Conservation (phyloP, 2,888 invertebrate genomes). For the Antheraea assamensis region DNA sequence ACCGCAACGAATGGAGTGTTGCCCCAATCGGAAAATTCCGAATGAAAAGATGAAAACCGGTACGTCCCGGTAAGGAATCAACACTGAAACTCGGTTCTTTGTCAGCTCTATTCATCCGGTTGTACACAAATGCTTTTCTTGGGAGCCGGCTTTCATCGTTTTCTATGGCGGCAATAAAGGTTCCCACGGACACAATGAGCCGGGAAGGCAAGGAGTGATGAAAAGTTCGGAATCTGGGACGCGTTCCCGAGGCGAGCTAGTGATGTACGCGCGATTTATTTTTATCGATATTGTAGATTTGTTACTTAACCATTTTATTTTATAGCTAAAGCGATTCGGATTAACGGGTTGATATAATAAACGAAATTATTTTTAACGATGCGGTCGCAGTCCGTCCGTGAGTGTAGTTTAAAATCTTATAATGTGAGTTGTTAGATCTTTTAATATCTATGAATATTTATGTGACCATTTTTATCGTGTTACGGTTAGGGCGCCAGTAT, state of each 20-base stretch:
- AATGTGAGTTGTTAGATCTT: slow-evolving; percentile 1
- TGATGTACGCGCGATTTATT: slow-evolving; percentile 44
- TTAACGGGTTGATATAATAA: slow-evolving; percentile 10
- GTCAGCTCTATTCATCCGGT: slow-evolving; percentile 67
- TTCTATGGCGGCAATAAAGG: slow-evolving; percentile 81
- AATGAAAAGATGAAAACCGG: slow-evolving; percentile 65
- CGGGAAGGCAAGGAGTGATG: slow-evolving; percentile 75
- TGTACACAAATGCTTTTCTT: slow-evolving; percentile 80
- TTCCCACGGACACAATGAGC: slow-evolving; percentile 79
- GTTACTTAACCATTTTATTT: background rate
- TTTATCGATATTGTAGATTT: slow-evolving; percentile 39
- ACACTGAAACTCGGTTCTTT: slow-evolving; percentile 62
- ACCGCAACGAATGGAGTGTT: slow-evolving; percentile 55
- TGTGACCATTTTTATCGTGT: background rate
- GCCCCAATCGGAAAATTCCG: slow-evolving; percentile 69
- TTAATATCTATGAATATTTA: slow-evolving; percentile 12
- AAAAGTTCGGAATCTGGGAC: slow-evolving; percentile 81
- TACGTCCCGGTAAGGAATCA: slow-evolving; percentile 63
- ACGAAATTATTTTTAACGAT: slow-evolving; percentile 11
- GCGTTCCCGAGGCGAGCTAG: slow-evolving; percentile 66
- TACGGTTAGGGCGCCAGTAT: background rate
- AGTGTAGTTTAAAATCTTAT: background rate
- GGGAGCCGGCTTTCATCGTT: slow-evolving; percentile 73
- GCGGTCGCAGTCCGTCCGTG: background rate
- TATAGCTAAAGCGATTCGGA: background rate